Base-by-base conservation (phyloP, 2,113 vertebrate genomes). In the Varanus komodoensis region DNA sequence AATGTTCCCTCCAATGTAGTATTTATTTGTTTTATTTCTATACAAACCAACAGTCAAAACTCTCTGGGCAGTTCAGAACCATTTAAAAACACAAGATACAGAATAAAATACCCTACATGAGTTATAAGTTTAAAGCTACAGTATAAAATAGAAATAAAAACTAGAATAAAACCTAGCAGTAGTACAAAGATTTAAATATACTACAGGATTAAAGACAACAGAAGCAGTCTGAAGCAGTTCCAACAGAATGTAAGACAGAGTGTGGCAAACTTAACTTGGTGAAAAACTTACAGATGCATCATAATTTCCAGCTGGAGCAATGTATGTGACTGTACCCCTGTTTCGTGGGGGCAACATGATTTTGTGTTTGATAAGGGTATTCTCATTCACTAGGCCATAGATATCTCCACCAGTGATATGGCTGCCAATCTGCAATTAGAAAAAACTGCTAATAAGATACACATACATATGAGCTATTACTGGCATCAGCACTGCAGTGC, bases 341-440 rank as follows among this genome's bases (percentile, higher is more conserved):
- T 98, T 99, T 89, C 95, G 97, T 48, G 99, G 99, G 0, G 99
- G 99, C 85, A 99, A 97, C 99, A 99, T 99, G 95, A 99, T 98
- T 97, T 99, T 99, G 96, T 99, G 99, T 93, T 96, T 99, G 96
- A 99, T 99, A 78, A 99, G 98, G 0, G 99, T 99, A 93, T 99
- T 99, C 94, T 99, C 99, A 17, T 93, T 96, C 89, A 99, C 99
- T 79, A 97, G 80, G 75, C 97, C 99, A 61, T 99, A 99, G 95
- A 99, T 99, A 96, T 99, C 99, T 61, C 99, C 99, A 48, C 99
- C 99, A 75, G 99, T 99, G 95, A 99, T 98, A 94, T 99, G 99
- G 97, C 99, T 99, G 94, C 99, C 99, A 87, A 97, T 98, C 99
- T 99, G 92, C 84, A 93, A 86, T 91, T 87, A 84, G 85, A 94